These are phyloP conservation scores for Phrynocephalus vlangalii DNA, from an alignment of 2,797 vertebrate species.

Conservation along the genomic window DNA sequence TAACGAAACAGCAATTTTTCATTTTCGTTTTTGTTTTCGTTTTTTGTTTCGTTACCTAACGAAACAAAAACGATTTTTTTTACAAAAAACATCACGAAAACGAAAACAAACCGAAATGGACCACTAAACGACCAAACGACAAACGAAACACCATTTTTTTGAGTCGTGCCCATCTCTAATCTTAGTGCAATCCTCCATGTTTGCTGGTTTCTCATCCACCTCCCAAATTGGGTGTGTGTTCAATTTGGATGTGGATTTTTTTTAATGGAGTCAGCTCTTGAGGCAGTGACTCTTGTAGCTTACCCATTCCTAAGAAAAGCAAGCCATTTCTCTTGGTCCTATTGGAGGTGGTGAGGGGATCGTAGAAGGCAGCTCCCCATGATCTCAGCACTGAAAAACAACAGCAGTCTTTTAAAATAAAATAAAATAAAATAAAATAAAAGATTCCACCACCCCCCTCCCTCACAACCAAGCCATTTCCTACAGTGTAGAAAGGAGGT, in stretches of 20 bases:
- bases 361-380: constrained; percentile 53
- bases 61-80: too few species aligned
- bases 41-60: too few species aligned
- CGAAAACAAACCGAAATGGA: too few species aligned
- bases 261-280: not conserved
- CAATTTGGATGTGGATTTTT: not conserved
- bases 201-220: constrained; percentile 9
- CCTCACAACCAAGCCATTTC: constrained; percentile 29
- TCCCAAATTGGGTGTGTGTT: not conserved
- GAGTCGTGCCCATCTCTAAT: too few species aligned
- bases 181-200: constrained; percentile 9
- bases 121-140: too few species aligned
- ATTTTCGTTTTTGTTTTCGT: too few species aligned
- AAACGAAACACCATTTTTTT: too few species aligned
- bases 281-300: constrained; percentile 51
- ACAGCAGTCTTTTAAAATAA: constrained; percentile 29
- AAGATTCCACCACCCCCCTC: constrained; percentile 13
- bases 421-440: constrained; percentile 26
- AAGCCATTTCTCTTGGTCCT: constrained; percentile 72
- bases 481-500: constrained; percentile 56
- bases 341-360: constrained; percentile 60
- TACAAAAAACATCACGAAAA: too few species aligned
- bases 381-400: constrained; percentile 61
- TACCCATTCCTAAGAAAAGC: constrained; percentile 71
- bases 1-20: too few species aligned